phyloP scores from a whole-genome alignment of 2,888 invertebrate species.

The Eristalis tenax region DNA sequence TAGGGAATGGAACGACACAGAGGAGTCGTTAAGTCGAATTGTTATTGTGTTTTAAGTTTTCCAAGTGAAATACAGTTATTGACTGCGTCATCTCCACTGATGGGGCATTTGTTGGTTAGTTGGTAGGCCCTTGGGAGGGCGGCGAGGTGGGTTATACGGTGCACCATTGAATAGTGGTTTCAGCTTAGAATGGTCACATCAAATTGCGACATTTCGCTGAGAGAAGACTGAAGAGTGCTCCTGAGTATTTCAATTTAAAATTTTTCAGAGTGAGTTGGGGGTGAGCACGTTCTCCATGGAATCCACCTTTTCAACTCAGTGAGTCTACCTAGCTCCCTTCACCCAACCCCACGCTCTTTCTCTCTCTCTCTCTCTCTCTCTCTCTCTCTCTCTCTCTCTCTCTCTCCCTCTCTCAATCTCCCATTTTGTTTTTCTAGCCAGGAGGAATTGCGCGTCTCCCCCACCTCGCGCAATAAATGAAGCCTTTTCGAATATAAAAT shows the following conservation, averaged over 20 bases:
- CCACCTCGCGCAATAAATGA: background rate
- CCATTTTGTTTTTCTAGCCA: background rate
- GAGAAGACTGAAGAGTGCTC: background rate
- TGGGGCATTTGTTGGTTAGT: background rate
- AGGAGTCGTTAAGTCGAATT: slow-evolving; percentile 28
- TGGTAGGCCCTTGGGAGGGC: background rate
- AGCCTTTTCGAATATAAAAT: slow-evolving; percentile 10
- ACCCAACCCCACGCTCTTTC: too few species aligned
- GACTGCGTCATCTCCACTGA: background rate
- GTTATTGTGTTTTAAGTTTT: slow-evolving; percentile 24
- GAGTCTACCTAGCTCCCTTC: too few species aligned
- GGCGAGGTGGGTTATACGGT: background rate
- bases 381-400: too few species aligned
- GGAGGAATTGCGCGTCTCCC: too few species aligned
- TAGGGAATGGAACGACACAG: background rate
- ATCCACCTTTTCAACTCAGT: too few species aligned
- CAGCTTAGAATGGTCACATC: background rate
- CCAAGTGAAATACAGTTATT: slow-evolving; percentile 18
- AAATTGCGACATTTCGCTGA: too few species aligned
- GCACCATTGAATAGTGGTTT: background rate
- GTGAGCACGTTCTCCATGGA: too few species aligned
- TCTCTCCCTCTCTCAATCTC: too few species aligned
- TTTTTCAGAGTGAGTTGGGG: too few species aligned
- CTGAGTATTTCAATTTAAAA: background rate
- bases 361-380: too few species aligned